These are phyloP conservation scores for Endotricha flammealis DNA, from an alignment of 2,888 invertebrate species.

Conservation along the genomic window DNA sequence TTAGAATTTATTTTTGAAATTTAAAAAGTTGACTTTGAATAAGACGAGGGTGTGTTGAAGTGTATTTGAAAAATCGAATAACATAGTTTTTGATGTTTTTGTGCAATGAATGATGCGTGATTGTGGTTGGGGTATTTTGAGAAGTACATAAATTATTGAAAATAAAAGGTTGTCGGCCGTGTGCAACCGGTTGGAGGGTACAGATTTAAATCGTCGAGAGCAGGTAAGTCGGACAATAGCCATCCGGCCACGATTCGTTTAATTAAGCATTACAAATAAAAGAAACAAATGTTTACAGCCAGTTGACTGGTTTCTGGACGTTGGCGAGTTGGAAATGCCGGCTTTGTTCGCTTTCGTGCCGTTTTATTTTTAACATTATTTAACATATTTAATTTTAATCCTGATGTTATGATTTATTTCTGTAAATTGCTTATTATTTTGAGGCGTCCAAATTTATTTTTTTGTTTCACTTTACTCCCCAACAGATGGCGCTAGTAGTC, in stretches of 20 bases:
- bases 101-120: slow-evolving; percentile 42
- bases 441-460: slow-evolving; percentile 13
- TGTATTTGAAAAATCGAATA: slow-evolving; percentile 15
- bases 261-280: slow-evolving; percentile 68
- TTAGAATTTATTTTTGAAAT: slow-evolving; percentile 6
- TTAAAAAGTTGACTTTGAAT: background rate
- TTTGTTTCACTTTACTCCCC: slow-evolving; percentile 9
- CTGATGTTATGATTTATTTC: too few species aligned
- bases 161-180: slow-evolving; percentile 57
- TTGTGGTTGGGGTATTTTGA: slow-evolving; percentile 47
- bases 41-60: slow-evolving; percentile 20
- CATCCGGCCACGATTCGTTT: slow-evolving; percentile 63
- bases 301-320: slow-evolving; percentile 18
- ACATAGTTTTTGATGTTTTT: slow-evolving; percentile 24
- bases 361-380: background rate
- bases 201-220: slow-evolving; percentile 58
- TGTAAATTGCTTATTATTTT: background rate
- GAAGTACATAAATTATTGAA: slow-evolving; percentile 54
- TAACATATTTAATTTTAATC: background rate
- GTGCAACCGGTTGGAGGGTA: slow-evolving; percentile 52
- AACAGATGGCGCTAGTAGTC: slow-evolving; percentile 53
- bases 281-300: slow-evolving; percentile 30
- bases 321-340: slow-evolving; percentile 13
- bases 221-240: slow-evolving; percentile 71
- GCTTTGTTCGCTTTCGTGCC: slow-evolving; percentile 3